These are phyloP conservation scores for Catharus minimus DNA, from an alignment of 2,113 vertebrate species.

Conservation along the genomic window DNA sequence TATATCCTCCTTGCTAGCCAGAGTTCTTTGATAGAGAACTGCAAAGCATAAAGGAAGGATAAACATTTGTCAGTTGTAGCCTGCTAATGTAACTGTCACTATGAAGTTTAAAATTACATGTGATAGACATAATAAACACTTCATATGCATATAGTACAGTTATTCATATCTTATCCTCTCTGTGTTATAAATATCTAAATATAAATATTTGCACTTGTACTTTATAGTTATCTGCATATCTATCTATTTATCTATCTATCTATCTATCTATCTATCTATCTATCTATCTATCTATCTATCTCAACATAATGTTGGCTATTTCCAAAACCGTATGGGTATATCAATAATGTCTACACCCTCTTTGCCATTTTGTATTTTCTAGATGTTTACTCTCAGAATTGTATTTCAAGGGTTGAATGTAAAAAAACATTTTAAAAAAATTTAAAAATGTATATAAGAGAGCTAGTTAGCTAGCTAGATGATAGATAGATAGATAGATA, in stretches of 20 bases:
- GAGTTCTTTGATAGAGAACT: not conserved
- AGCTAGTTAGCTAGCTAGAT: no score
- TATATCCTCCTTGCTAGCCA: not conserved
- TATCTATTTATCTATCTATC: not conserved
- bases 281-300: no score
- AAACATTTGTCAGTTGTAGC: not conserved
- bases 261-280: not conserved
- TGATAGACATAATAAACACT: not conserved
- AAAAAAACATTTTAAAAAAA: not conserved
- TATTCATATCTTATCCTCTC: not conserved
- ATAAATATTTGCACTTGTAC: not conserved
- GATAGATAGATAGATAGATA: no score
- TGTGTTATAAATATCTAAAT: not conserved
- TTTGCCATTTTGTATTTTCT: not conserved
- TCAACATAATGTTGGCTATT: not conserved
- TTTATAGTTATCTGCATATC: not conserved
- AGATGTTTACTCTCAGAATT: not conserved
- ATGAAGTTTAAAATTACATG: not conserved
- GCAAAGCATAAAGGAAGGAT: not conserved
- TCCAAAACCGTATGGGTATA: not conserved
- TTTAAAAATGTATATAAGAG: no score
- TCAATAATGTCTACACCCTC: rapidly evolving
- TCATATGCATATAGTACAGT: not conserved
- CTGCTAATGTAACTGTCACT: not conserved
- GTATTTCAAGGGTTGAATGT: not conserved